Evolutionary conservation across 2,888 invertebrate species (phyloP).

Genomic region (Eristalis tenax): DNA sequence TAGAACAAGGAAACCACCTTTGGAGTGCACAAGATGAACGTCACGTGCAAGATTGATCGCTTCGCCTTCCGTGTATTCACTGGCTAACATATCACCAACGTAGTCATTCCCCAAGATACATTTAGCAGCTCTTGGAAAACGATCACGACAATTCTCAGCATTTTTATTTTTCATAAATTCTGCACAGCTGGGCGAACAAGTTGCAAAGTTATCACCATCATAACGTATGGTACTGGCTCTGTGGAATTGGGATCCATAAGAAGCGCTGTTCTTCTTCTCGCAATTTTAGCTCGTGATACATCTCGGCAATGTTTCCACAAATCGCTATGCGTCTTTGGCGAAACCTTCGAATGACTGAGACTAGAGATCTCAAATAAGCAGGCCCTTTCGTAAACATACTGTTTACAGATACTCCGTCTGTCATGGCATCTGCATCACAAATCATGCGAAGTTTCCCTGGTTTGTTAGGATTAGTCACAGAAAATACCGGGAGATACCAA

Average conservation of each 20-base stretch:
- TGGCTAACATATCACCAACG: conserved; percentile 74
- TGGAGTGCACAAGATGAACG: too few relatives aligned
- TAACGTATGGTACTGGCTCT: too few relatives aligned
- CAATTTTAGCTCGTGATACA: background rate
- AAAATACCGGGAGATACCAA: conserved; percentile 74
- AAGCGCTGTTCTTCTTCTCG: background rate
- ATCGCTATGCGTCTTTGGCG: too few relatives aligned
- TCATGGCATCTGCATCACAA: too few relatives aligned
- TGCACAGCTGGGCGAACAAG: background rate
- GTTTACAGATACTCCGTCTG: too few relatives aligned
- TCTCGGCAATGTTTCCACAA: too few relatives aligned
- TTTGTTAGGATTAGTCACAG: conserved; percentile 41
- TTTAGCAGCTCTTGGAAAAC: background rate
- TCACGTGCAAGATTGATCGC: conserved; percentile 39
- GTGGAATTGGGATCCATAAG: background rate
- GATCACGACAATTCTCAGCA: background rate
- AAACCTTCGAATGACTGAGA: too few relatives aligned
- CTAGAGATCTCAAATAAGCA: too few relatives aligned
- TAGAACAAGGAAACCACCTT: too few relatives aligned
- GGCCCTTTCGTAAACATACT: too few relatives aligned
- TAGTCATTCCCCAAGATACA: conserved; percentile 38
- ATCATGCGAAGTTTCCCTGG: background rate
- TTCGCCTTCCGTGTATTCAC: conserved; percentile 67
- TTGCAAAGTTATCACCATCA: too few relatives aligned
- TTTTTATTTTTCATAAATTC: background rate